Conservation (phyloP, 2,113 vertebrate species). For the Jaculus jaculus region DNA sequence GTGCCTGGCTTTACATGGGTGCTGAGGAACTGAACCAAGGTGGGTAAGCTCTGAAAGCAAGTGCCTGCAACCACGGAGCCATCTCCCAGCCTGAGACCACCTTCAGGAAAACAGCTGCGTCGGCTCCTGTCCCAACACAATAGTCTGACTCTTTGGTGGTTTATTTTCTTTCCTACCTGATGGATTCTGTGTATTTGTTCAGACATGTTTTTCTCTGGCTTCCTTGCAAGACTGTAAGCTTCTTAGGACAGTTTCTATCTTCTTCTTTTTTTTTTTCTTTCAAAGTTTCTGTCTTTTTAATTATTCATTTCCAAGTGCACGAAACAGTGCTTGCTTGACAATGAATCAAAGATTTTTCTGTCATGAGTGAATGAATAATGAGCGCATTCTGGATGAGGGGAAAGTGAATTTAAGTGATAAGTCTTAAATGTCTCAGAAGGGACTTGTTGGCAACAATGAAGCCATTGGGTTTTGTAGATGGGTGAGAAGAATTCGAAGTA, state of each 20-base stretch:
- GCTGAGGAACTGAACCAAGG: no score
- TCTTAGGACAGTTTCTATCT: not conserved
- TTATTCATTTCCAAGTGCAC: not conserved
- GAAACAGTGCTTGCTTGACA: not conserved
- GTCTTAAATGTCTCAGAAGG: not conserved
- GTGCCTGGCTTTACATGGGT: no score
- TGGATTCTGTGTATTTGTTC: not conserved
- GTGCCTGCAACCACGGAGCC: no score
- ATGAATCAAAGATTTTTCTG: not conserved
- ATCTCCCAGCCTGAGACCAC: no score
- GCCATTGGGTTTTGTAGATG: not conserved
- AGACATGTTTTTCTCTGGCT: not conserved
- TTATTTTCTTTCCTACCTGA: not conserved
- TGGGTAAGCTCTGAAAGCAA: no score
- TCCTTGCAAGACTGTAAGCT: not conserved
- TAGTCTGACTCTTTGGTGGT: not conserved
- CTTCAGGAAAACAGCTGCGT: not conserved
- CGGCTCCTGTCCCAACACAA: not conserved
- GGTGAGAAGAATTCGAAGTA: not conserved
- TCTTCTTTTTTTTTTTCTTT: no score
- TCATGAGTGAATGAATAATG: not conserved
- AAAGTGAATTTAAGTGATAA: not conserved
- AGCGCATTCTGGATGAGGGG: not conserved
- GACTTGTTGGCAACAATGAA: not conserved
- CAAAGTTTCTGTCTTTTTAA: not conserved